Conservation (phyloP, 1,140 invertebrate species). For the Drosophila kanapiae region DNA sequence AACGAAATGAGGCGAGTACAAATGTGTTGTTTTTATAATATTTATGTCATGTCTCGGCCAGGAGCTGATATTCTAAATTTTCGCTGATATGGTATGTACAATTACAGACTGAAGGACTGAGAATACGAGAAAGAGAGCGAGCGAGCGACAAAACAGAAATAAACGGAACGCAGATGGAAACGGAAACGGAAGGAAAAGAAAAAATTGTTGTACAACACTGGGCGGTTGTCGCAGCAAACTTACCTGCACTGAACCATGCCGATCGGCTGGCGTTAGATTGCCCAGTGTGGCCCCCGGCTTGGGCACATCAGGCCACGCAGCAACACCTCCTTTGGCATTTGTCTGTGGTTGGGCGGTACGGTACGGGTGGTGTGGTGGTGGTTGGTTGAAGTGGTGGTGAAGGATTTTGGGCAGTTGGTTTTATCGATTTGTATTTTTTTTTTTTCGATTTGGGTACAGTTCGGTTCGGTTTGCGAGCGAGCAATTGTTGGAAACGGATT, state of each 20-base stretch:
- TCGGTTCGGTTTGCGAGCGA: slow-evolving; percentile 56
- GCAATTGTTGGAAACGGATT: slow-evolving; percentile 62
- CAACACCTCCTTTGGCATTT: slow-evolving; percentile 85
- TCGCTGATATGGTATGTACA: slow-evolving; percentile 39
- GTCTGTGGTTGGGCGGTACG: slow-evolving; percentile 66
- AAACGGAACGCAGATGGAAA: slow-evolving; percentile 38
- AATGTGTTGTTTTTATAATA: slow-evolving; percentile 16
- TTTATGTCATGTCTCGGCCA: slow-evolving; percentile 3
- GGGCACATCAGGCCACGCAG: slow-evolving; percentile 87
- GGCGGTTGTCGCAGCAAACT: slow-evolving; percentile 82
- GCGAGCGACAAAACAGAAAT: slow-evolving; percentile 51
- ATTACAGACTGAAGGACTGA: slow-evolving; percentile 43
- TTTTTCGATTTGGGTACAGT: slow-evolving; percentile 48
- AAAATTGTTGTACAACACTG: slow-evolving; percentile 41
- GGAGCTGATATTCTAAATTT: slow-evolving; percentile 18
- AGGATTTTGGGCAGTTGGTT: slow-evolving; percentile 50
- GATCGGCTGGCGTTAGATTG: slow-evolving; percentile 95
- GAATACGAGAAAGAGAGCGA: slow-evolving; percentile 30
- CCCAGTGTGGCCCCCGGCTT: slow-evolving; percentile 87
- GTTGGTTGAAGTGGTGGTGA: slow-evolving; percentile 44
- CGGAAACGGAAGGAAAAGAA: slow-evolving; percentile 42
- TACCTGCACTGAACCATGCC: slow-evolving; percentile 97
- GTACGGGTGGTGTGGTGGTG: slow-evolving; percentile 27
- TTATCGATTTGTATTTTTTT: slow-evolving; percentile 39
- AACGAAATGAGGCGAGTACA: slow-evolving; percentile 33